Base-by-base conservation (phyloP, 2,888 invertebrate species). In the Rhyacophila evoluta region DNA sequence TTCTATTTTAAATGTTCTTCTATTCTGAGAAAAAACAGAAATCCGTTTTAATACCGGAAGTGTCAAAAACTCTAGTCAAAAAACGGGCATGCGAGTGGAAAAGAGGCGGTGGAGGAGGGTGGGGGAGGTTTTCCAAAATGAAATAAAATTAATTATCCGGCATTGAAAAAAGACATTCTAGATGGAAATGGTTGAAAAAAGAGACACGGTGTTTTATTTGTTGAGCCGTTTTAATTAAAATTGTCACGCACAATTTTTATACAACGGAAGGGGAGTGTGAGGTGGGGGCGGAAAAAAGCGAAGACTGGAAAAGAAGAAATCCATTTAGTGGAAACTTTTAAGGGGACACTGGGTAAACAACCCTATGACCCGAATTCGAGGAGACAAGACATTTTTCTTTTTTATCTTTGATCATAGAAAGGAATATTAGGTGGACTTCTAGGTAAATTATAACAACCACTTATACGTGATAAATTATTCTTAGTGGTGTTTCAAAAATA, bases 91-190 rank as follows among this genome's bases (percentile, higher is more conserved):
- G 10, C 25, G 55, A 19, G 55, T 55, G 55, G 19, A 4, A 41
- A 41, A 19, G 0, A 0, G 41, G 41, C 5, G 19, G 19, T 5
- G 10, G n/a, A n/a, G n/a, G n/a, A n/a, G 12, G 55, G 55, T 10
- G 12, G 12, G 74, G 74, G 74, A 68, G 39, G 73, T 67, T 75
- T 75, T 76, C 27, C 39, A 55, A 75, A 81, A 81, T 76, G 78
- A 75, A 81, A 81, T 81, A 81, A 78, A 81, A 81, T 81, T 81
- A 81, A 81, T 81, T 81, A 81, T 70, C 73, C 76, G 75, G 28
- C 78, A 55, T 25, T 41, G 77, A 75, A 73, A 74, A 81, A 79
- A 79, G 79, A 72, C 75, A 28, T 69, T 36, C 39, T 55, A 25
- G 74, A 55, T 69, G 78, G 72, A 76, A 74, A 78, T 37, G 74